These are phyloP conservation scores for Cyclina sinensis DNA, from an alignment of 1,140 invertebrate species.

Conservation along the genomic window DNA sequence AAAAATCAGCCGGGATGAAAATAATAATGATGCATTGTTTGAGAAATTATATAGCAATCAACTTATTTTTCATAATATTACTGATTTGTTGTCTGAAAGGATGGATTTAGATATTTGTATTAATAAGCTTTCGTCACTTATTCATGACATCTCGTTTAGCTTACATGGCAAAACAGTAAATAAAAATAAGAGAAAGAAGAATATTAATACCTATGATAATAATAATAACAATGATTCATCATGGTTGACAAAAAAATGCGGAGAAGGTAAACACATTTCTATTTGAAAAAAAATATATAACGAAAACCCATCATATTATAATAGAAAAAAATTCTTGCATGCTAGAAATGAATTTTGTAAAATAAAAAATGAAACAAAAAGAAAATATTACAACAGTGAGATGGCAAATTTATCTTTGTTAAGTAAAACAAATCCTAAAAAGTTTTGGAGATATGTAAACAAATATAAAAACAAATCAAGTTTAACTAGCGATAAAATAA, in stretches of 20 bases:
- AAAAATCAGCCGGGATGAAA: neutral
- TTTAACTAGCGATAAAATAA: neutral
- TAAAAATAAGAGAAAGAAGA: neutral
- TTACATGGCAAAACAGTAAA: neutral
- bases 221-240: too few species aligned
- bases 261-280: neutral
- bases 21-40: neutral
- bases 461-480: constrained; percentile 44
- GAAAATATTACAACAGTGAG: neutral
- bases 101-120: neutral
- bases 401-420: neutral
- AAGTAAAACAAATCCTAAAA: constrained; percentile 22
- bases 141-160: constrained; percentile 29
- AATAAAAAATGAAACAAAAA: constrained; percentile 2
- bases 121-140: too few species aligned
- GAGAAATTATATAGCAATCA: constrained; percentile 10
- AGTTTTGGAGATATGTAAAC: too few species aligned
- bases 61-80: constrained; percentile 5
- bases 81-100: neutral
- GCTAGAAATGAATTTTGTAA: constrained; percentile 29
- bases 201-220: too few species aligned
- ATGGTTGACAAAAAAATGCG: neutral
- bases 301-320: neutral
- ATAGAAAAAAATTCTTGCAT: neutral
- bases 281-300: neutral